Conservation (phyloP, 1,140 invertebrate species). For the Drosophila jambulina region DNA sequence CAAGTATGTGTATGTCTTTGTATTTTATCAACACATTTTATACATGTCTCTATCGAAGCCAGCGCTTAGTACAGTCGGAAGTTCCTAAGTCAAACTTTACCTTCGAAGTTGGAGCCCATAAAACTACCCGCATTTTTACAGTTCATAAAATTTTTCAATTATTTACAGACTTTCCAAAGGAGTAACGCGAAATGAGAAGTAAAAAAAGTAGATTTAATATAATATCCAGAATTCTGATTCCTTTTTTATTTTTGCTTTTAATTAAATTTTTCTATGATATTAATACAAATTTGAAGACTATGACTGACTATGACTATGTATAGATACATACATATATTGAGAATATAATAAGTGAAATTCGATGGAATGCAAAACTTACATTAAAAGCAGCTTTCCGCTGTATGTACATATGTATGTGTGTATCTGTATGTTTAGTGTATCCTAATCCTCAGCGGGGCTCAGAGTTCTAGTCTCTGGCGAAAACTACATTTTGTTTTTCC, state of each 20-base stretch:
- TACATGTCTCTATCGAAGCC: slow-evolving; percentile 58
- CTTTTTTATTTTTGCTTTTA: too few species aligned
- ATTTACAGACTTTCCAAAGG: neutral
- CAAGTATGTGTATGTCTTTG: slow-evolving; percentile 21
- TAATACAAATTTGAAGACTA: too few species aligned
- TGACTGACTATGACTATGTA: too few species aligned
- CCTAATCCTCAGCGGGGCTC: neutral
- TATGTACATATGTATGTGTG: neutral
- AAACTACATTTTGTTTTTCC: neutral
- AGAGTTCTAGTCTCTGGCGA: neutral
- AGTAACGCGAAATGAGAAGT: neutral
- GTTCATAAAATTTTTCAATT: neutral
- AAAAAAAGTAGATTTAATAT: too few species aligned
- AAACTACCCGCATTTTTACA: neutral
- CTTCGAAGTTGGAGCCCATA: neutral
- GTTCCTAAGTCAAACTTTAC: neutral
- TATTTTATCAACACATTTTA: slow-evolving; percentile 66
- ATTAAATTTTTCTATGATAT: too few species aligned
- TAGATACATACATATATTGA: too few species aligned
- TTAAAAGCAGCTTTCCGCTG: neutral
- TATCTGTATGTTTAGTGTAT: neutral
- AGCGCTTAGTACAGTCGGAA: slow-evolving; percentile 22
- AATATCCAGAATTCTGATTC: too few species aligned
- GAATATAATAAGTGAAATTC: too few species aligned
- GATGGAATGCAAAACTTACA: neutral